Base-by-base conservation (phyloP, 2,797 vertebrate species). In the Trachurus trachurus region DNA sequence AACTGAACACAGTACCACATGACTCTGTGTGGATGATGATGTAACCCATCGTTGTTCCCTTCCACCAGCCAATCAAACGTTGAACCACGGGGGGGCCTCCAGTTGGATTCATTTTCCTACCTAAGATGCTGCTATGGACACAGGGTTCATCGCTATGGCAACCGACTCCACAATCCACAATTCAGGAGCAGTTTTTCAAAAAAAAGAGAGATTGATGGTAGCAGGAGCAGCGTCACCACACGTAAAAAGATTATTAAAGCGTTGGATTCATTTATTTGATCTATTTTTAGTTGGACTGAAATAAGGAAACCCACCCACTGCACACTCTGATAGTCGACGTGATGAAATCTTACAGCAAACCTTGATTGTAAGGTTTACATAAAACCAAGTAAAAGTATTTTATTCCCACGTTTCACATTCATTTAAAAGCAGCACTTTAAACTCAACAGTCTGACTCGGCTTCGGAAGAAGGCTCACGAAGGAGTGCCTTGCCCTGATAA, bases 11-110 rank as follows among this genome's bases (percentile, higher is more conserved):
- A 31, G 22, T 56, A 59, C 22, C 79, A 59, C 57, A 17, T 57
- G 77, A 80, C n/a, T 5, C 15, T 6, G 62, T 26, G 26, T 26
- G 26, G 26, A 26, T 26, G 64, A 65, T 82, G 78, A 82, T 66
- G 59, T 47, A 69, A 77, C 63, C 2, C 26, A 40, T 40, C 10
- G 5, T 9, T 70, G 39, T n/a, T 60, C 34, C 40, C 2, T 26
- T 1, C 1, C 26, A 54, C 9, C 13, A 47, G 65, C 16, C 42
- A 34, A 65, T 79, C 71, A n/a, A 19, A 10, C 50, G 6, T n/a
- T 40, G 16, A 49, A 59, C 34, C 34, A 37, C 22, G 39, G 29
- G n/a, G 29, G 31, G 26, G 10, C 9, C 17, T 44, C 13, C 39
- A 22, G 19, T 16, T 67, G 13, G 15, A 53, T 56, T 50, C 42